Base-by-base conservation (phyloP, 2,797 vertebrate species). In the Chaenodraco wilsoni region DNA sequence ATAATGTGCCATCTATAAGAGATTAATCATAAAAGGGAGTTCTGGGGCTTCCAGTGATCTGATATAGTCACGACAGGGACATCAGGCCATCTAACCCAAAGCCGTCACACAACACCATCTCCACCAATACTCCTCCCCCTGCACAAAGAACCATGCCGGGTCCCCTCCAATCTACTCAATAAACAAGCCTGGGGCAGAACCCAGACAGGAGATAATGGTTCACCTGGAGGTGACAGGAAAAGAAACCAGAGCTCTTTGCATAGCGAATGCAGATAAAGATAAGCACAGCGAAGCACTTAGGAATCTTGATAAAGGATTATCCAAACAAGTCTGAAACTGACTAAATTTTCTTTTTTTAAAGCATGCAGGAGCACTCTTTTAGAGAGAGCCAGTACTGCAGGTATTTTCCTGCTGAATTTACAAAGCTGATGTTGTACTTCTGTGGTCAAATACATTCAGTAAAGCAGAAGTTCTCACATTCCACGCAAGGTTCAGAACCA, bases 181-280 rank as follows among this genome's bases (percentile, higher is more conserved):
- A 93, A 92, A 93, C 90, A 92, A 88, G 81, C 86, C 83, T 41
- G 7, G 45, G 85, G 87, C 84, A 79, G 78, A 76, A 85, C 84
- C 81, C 80, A 88, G 91, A 84, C 88, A 81, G 84, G 69, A 72
- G 88, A 91, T 91, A 91, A 89, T 86, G 89, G 93, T 93, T 93
- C 91, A 91, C 89, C 88, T 92, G 86, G 84, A 92, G 92, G 92
- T 94, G 91, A 94, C 84, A 87, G 87, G 69, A 85, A 92, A 91
- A 92, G 92, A 88, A 90, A 92, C 91, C 92, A 92, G 88, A 91
- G 82, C 84, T 87, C 89, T 91, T 91, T 87, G 85, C 89, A 87
- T 91, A 91, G 92, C 82, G 64, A 92, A 93, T 88, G 81, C 85
- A 79, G 78, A 76, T 49, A 69, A 69, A 89, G 91, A 94, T 94